A percentile compares a stretch with the other conserved stretches of the same genome.
Evolutionary conservation across 35 echinoderm and acorn worm species (phyloP).

Genomic region (Strongylocentrotus purpuratus): DNA sequence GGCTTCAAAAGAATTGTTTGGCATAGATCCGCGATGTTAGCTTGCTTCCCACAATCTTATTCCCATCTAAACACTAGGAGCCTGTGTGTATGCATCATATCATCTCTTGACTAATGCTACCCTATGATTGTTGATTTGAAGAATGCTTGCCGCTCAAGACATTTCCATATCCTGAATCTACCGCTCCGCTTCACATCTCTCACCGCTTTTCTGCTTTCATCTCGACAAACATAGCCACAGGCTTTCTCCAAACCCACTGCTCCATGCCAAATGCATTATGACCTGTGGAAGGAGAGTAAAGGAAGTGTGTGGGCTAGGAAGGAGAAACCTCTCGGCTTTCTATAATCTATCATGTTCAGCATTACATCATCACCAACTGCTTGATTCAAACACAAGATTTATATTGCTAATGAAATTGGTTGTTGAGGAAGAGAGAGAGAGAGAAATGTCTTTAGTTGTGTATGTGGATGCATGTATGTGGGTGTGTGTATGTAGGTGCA

Average conservation of each 20-base stretch:
- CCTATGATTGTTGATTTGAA: neutral
- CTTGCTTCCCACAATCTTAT: neutral
- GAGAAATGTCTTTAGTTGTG: neutral
- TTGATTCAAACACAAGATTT: neutral
- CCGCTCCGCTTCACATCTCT: neutral
- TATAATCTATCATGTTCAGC: neutral
- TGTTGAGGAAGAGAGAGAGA: neutral
- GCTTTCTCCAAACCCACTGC: neutral
- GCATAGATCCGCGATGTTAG: neutral
- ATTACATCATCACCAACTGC: neutral
- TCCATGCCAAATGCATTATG: neutral
- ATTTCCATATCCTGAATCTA: constrained; percentile 2
- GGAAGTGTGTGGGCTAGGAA: neutral
- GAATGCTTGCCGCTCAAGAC: neutral
- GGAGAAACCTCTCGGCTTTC: neutral
- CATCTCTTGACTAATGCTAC: neutral
- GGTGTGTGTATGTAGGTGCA: too few species aligned
- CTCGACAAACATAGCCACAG: neutral
- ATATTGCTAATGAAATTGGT: neutral
- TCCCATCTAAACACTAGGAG: neutral
- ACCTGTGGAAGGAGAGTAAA: neutral
- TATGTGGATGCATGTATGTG: too few species aligned
- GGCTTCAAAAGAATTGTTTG: neutral
- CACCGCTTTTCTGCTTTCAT: neutral
- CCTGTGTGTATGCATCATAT: neutral